Evolutionary conservation across 2,797 vertebrate genomes (phyloP).

Genomic region (Oreochromis grahami): DNA sequence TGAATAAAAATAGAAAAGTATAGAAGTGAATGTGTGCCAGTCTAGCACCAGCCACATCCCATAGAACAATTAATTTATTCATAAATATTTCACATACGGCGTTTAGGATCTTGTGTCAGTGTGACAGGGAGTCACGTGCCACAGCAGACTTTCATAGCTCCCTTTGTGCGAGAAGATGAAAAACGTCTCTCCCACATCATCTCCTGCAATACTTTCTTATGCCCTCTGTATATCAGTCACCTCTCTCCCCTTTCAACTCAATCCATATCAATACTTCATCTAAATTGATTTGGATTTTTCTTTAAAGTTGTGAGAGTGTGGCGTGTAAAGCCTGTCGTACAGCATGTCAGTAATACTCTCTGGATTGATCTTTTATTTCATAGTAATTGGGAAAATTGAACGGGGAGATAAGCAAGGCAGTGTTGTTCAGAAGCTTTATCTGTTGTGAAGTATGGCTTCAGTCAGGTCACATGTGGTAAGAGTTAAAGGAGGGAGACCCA

Average conservation of each 20-base stretch:
- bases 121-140: not conserved
- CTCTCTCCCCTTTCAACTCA: not conserved
- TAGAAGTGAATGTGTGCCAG: not conserved
- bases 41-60: not conserved
- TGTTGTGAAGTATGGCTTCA: slow-evolving; percentile 21
- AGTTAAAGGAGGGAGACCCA: slow-evolving; percentile 65
- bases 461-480: slow-evolving; percentile 72
- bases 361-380: slow-evolving; percentile 73
- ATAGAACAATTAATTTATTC: slow-evolving; percentile 34
- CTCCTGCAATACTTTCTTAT: slow-evolving; percentile 23
- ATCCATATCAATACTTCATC: slow-evolving; percentile 57
- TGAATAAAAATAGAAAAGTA: not conserved
- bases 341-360: slow-evolving; percentile 48
- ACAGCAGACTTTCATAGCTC: slow-evolving; percentile 14
- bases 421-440: slow-evolving; percentile 58
- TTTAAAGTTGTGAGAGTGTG: slow-evolving; percentile 46
- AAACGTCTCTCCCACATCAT: slow-evolving; percentile 38
- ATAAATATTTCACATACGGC: slow-evolving; percentile 27
- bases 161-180: slow-evolving; percentile 51
- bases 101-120: slow-evolving; percentile 27
- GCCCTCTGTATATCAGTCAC: slow-evolving; percentile 34
- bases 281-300: slow-evolving; percentile 56
- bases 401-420: slow-evolving; percentile 54
- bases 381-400: slow-evolving; percentile 72
- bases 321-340: slow-evolving; percentile 43